Conservation (phyloP, 2,113 vertebrate species). For the Cichladusa arquata region DNA sequence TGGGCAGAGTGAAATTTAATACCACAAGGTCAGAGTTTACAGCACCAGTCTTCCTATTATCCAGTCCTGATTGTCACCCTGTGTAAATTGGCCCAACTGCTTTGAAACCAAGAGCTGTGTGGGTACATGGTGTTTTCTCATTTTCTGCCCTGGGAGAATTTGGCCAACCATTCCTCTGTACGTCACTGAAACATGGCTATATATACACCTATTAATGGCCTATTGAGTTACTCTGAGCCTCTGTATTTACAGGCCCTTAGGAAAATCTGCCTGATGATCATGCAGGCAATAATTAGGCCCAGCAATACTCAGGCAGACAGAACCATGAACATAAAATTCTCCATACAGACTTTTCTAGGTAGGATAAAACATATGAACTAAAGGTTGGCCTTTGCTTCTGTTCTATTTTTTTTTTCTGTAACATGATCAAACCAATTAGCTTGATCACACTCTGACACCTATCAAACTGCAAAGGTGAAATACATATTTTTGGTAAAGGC, state of each 20-base stretch:
- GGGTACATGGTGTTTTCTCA: background rate
- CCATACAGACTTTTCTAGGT: background rate
- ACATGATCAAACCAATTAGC: constrained; percentile 67
- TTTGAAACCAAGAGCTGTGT: background rate
- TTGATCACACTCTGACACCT: constrained; percentile 52
- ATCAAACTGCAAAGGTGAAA: constrained; percentile 31
- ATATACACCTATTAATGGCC: background rate
- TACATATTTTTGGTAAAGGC: constrained; percentile 26
- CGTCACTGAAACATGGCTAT: background rate
- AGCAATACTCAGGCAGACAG: background rate
- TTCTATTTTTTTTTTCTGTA: constrained; percentile 24
- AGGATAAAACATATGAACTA: background rate
- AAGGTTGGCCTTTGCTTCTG: background rate
- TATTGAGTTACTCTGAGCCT: background rate
- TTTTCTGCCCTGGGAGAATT: background rate
- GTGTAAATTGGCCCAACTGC: constrained; percentile 2
- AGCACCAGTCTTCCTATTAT: background rate
- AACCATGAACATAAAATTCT: background rate
- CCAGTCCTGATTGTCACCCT: background rate
- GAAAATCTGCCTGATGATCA: background rate
- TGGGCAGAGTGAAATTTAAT: constrained; percentile 5
- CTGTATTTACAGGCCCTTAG: background rate
- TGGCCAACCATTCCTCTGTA: background rate
- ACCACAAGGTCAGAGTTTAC: constrained; percentile 7
- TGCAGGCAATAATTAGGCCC: background rate